Base-by-base conservation (phyloP, 1,140 invertebrate species). In the Branchinecta lynchi region DNA sequence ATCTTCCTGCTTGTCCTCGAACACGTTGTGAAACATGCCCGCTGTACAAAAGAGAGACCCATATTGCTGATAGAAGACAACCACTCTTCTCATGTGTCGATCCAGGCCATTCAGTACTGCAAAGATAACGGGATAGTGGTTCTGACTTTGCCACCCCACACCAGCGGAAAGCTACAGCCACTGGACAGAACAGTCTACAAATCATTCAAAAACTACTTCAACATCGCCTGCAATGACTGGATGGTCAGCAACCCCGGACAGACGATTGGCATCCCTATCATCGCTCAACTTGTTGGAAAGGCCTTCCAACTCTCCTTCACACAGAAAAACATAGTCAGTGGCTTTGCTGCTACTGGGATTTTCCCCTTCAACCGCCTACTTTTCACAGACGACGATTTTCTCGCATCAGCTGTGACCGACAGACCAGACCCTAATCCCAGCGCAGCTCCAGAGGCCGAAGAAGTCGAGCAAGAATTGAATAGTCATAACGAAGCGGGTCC, bases 121-220 rank as follows among this genome's bases (percentile, higher is more conserved):
- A 75, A 73, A 73, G 69, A 78, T 66, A 73, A 75, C 71, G 75
- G 77, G 45, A 76, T 80, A 66, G 69, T 76, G 65, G 43, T 79
- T 66, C 72, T 82, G 7, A 78, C 79, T 73, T 76, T 81, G n/a
- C 78, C 79, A 70, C 79, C 80, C 46, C 80, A 81, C 71, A 77
- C 74, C 21, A 77, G 76, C 46, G 77, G 81, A 74, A 78, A 77
- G 73, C 74, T 82, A 68, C 80, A 82, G 70, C 81, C 81, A 10
- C 72, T 83, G 3, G 80, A 82, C 73, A 74, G 78, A 15, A 69
- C 73, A 68, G 76, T 81, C 66, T 82, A 75, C 76, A 74, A 75
- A 0, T 76, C 79, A 21, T 76, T 82, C 7, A 81, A 81, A 75
- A 20, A 10, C 44, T 67, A 73, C 32, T 81, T 78, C 69, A 76